phyloP scores from a whole-genome alignment of 2,113 vertebrate genomes.

The Silurus glanis region DNA sequence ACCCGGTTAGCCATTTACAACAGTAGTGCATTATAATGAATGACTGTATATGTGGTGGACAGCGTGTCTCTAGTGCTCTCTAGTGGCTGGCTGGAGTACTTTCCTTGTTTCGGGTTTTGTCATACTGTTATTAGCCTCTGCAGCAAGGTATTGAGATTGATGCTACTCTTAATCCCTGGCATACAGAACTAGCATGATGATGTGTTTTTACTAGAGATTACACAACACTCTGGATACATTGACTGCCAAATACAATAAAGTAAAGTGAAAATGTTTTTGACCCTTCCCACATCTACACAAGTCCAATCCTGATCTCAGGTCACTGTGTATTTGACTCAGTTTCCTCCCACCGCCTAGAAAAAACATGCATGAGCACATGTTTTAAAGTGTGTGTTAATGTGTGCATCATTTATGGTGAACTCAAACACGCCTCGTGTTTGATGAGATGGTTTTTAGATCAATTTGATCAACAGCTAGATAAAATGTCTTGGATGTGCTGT shows the following conservation, averaged over 20 bases:
- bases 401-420: background rate
- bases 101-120: background rate
- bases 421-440: background rate
- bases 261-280: background rate
- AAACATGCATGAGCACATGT: background rate
- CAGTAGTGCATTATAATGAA: constrained; percentile 34
- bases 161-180: background rate
- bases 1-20: constrained; percentile 33
- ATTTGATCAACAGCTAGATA: background rate
- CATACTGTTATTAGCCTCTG: background rate
- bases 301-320: background rate
- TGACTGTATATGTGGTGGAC: background rate
- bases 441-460: background rate
- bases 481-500: background rate
- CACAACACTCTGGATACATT: background rate
- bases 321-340: background rate
- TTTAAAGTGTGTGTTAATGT: background rate
- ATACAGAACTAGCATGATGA: background rate
- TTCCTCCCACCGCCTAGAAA: background rate
- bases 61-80: background rate
- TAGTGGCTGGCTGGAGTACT: background rate
- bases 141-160: background rate
- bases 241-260: background rate
- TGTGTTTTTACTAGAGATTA: background rate
- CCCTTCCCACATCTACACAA: background rate